Evolutionary conservation across 30 jellyfish, hydroid and myxozoan species (phyloP).

Genomic region (Sanderia malayensis): DNA sequence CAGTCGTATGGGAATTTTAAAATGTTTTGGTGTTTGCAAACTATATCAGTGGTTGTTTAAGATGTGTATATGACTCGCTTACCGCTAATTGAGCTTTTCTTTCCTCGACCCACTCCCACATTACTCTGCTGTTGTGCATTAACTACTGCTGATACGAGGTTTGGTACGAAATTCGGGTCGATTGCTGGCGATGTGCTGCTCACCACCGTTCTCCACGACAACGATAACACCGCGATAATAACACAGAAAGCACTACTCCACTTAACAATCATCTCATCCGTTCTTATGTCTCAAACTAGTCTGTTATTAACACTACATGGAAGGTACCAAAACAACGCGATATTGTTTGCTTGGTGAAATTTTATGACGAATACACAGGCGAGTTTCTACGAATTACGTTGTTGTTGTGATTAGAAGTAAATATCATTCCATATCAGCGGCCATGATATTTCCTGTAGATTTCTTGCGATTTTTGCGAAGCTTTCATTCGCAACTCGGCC

Average conservation of each 20-base stretch:
- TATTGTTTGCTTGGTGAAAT: too few relatives aligned
- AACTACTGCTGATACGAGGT: slow-evolving; percentile 36
- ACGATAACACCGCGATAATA: slow-evolving; percentile 19
- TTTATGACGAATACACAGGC: too few relatives aligned
- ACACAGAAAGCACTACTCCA: slow-evolving; percentile 53
- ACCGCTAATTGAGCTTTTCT: slow-evolving; percentile 65
- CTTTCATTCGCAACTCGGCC: slow-evolving; percentile 37
- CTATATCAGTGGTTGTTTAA: too few relatives aligned
- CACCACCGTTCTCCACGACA: slow-evolving; percentile 62
- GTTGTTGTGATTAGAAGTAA: too few relatives aligned
- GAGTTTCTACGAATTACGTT: too few relatives aligned
- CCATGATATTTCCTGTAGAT: too few relatives aligned
- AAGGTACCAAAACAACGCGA: background rate
- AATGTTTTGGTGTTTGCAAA: too few relatives aligned
- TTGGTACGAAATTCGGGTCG: slow-evolving; percentile 30
- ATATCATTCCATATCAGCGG: too few relatives aligned
- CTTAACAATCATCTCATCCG: slow-evolving; percentile 48
- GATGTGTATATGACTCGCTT: background rate
- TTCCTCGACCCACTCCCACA: slow-evolving; percentile 1
- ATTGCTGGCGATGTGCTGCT: background rate
- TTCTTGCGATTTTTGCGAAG: too few relatives aligned
- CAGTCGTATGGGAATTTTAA: too few relatives aligned
- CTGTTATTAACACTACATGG: slow-evolving; percentile 45
- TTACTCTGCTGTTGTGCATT: background rate
- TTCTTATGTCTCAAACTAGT: background rate